Evolutionary conservation across 2,113 vertebrate genomes (phyloP).

Genomic region (Aix galericulata): DNA sequence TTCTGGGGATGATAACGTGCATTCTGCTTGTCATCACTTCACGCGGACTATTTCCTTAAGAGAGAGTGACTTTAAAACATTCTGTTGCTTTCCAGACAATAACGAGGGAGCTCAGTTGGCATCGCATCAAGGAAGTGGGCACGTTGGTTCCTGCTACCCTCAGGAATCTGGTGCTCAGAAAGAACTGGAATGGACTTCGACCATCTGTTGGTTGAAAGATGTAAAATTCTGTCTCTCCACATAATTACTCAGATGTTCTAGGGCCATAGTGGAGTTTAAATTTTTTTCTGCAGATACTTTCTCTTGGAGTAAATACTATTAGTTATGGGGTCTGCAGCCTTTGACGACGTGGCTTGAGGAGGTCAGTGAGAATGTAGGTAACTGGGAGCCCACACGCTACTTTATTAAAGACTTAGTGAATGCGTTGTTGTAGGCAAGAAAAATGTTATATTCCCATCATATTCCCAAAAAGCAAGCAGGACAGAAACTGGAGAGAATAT

Average conservation of each 20-base stretch:
- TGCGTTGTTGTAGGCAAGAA: background rate
- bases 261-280: background rate
- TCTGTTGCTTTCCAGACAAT: background rate
- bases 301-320: background rate
- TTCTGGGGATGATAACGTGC: background rate
- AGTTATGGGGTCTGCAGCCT: background rate
- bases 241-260: background rate
- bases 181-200: background rate
- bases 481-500: background rate
- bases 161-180: background rate
- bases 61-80: background rate
- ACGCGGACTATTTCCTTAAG: background rate
- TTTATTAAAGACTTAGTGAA: background rate
- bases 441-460: background rate
- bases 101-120: background rate
- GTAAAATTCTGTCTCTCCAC: background rate
- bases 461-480: background rate
- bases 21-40: background rate
- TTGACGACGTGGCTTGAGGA: background rate
- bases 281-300: background rate
- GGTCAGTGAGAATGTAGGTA: background rate
- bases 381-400: fast-evolving
- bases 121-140: background rate
- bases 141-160: background rate
- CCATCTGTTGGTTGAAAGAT: background rate